phyloP scores from a whole-genome alignment of 2,797 vertebrate species.

The Heterohyrax brucei region DNA sequence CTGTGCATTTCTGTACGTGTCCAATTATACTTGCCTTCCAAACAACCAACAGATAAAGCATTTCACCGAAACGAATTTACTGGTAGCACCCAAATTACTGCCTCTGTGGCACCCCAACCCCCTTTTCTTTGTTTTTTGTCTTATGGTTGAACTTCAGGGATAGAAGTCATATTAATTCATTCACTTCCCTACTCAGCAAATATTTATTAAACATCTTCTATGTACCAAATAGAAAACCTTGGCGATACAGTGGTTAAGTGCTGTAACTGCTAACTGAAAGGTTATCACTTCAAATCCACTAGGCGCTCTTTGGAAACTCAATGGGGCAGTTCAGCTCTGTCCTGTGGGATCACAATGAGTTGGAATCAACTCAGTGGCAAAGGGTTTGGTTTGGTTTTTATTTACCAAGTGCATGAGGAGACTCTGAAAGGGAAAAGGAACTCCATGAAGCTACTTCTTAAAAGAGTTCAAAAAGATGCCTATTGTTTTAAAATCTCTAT shows the following conservation, averaged over 20 bases:
- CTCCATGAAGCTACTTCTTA: neutral
- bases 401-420: neutral
- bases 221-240: too few species aligned
- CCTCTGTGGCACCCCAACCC: neutral
- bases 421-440: neutral
- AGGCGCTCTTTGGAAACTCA: too few species aligned
- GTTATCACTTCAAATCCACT: too few species aligned
- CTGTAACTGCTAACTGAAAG: too few species aligned
- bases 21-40: slow-evolving; percentile 56
- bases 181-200: slow-evolving; percentile 58
- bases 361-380: too few species aligned
- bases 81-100: neutral
- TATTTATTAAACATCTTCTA: slow-evolving; percentile 43
- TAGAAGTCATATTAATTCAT: neutral
- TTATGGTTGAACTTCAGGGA: slow-evolving; percentile 40
- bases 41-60: slow-evolving; percentile 2
- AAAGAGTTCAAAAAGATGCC: slow-evolving; percentile 1
- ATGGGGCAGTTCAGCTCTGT: too few species aligned
- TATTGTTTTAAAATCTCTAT: slow-evolving; percentile 66
- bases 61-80: slow-evolving; percentile 54
- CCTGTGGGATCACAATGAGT: too few species aligned
- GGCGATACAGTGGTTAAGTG: too few species aligned
- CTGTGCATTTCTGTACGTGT: slow-evolving; percentile 60
- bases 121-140: neutral
- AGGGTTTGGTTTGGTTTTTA: neutral